Base-by-base conservation (phyloP, 1,140 invertebrate genomes). In the Reticulitermes speratus region DNA sequence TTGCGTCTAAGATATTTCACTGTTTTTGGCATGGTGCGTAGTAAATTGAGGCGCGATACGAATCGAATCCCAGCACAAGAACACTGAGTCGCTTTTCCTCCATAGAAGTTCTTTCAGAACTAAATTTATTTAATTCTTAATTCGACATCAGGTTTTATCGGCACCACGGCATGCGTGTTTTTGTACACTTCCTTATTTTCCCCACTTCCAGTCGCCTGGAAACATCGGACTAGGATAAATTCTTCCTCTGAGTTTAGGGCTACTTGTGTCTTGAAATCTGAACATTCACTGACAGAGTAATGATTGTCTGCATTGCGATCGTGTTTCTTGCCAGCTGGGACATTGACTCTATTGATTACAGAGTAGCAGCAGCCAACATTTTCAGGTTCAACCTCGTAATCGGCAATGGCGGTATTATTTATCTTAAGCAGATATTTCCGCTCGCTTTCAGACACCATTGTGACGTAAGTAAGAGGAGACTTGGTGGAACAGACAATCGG, bases 1-100 rank as follows among this genome's bases (percentile, higher is more conserved):
- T 30, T 82, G 8, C 30, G 11, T 25, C 44, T 23, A 2, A 86
- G 85, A 82, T 86, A 32, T 0, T 25, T 21, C 19, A 86, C 69
- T 25, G 85, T 86, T 7, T 48, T 38, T 16, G 85, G 85, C 81
- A 86, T 82, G 14, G 69, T 86, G 9, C 85, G 85, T 23, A 86
- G 25, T 21, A 59, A 44, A 25, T 86, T 86, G 32, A 86, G 85
- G 23, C 85, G 25, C 23, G 85, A 86, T 25, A 82, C 81, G 32
- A 81, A 38, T 86, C 85, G 30, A 48, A 82, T 5, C 69, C 85
- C 69, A 86, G 19, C 14, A 86, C 30, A 11, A 86, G 85, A 14
- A 86, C 85, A 30, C 44, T 82, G 44, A 82, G 48, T 19, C 30
- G 44, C 5, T 82, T 44, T 12, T 38, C 23, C 23, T 84, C 52